Percentiles rank a stretch among this genome's conserved stretches.
Evolutionary conservation across 30 jellyfish, hydroid and myxozoan species (phyloP).

Genomic region (Nemopilema nomurai): DNA sequence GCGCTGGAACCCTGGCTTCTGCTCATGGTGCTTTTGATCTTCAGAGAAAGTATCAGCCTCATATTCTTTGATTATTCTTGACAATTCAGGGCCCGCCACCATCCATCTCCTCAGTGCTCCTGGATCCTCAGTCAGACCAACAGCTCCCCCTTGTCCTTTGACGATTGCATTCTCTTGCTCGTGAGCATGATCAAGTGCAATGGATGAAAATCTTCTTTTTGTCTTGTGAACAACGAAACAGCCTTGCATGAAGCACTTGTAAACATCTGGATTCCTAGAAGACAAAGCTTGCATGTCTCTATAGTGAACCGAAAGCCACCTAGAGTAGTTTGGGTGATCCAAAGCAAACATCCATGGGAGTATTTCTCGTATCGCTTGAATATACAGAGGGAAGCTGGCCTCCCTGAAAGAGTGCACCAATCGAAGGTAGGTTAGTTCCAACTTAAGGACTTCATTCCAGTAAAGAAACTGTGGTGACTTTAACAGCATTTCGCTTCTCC

Average conservation of each 20-base stretch:
- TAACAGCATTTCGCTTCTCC: too few species aligned
- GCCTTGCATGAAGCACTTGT: slow-evolving; percentile 18
- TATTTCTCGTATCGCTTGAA: too few species aligned
- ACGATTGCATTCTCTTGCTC: slow-evolving; percentile 33
- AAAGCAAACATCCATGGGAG: slow-evolving; percentile 51
- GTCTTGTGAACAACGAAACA: slow-evolving; percentile 18
- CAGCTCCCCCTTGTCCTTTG: slow-evolving; percentile 59
- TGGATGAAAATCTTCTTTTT: slow-evolving; percentile 19
- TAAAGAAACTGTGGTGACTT: too few species aligned
- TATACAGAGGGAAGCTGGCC: too few species aligned
- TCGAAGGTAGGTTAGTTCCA: too few species aligned
- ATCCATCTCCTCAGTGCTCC: slow-evolving; percentile 45
- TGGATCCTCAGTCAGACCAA: slow-evolving; percentile 44
- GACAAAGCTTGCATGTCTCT: slow-evolving; percentile 10
- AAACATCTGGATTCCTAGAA: background rate
- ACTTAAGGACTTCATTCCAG: too few species aligned
- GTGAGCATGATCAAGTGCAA: slow-evolving; percentile 52
- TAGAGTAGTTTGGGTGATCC: slow-evolving; percentile 24
- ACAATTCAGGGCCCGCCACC: slow-evolving; percentile 55
- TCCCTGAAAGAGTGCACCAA: too few species aligned
- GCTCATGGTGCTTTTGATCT: background rate
- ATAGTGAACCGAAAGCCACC: slow-evolving; percentile 41
- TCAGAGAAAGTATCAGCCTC: background rate
- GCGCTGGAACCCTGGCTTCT: background rate
- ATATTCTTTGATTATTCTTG: slow-evolving; percentile 6